These are phyloP conservation scores for Dasypogon diadema DNA, from an alignment of 2,888 invertebrate genomes.

Conservation along the genomic window DNA sequence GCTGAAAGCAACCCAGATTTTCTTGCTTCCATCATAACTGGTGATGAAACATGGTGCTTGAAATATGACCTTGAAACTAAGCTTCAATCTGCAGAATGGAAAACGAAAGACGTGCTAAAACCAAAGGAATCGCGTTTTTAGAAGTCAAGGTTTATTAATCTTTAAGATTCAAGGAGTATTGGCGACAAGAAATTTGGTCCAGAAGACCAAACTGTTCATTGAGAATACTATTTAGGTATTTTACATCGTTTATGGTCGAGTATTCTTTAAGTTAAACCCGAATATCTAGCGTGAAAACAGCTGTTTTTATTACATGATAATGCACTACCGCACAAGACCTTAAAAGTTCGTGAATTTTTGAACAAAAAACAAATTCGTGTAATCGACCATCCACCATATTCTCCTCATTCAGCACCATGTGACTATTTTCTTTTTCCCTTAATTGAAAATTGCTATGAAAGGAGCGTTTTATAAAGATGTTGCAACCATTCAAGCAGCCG, in stretches of 20 bases:
- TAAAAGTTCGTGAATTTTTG: background rate
- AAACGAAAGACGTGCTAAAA: background rate
- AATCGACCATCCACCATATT: slow-evolving; percentile 22
- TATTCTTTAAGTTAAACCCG: slow-evolving; percentile 27
- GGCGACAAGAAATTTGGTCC: slow-evolving; percentile 52
- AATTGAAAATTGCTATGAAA: background rate
- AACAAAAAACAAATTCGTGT: background rate
- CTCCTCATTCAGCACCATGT: slow-evolving; percentile 30
- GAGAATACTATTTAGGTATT: slow-evolving; percentile 22
- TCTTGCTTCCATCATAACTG: slow-evolving; percentile 20
- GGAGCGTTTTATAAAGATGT: background rate
- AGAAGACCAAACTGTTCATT: slow-evolving; percentile 30
- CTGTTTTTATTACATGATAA: slow-evolving; percentile 24
- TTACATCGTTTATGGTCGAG: slow-evolving; percentile 33
- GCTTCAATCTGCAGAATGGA: slow-evolving; percentile 46
- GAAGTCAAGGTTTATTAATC: slow-evolving; percentile 50
- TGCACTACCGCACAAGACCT: background rate
- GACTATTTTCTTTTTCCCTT: slow-evolving; percentile 29
- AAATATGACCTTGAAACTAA: slow-evolving; percentile 39
- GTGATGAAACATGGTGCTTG: slow-evolving; percentile 49
- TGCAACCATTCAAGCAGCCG: background rate
- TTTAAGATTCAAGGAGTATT: slow-evolving; percentile 52
- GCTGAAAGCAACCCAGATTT: slow-evolving; percentile 27
- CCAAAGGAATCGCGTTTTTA: slow-evolving; percentile 21
- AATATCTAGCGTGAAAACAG: slow-evolving; percentile 1